Percentiles rank a stretch among this genome's conserved stretches.
These are phyloP conservation scores for Thalpophila matura DNA, from an alignment of 2,888 invertebrate genomes.

Conservation along the genomic window DNA sequence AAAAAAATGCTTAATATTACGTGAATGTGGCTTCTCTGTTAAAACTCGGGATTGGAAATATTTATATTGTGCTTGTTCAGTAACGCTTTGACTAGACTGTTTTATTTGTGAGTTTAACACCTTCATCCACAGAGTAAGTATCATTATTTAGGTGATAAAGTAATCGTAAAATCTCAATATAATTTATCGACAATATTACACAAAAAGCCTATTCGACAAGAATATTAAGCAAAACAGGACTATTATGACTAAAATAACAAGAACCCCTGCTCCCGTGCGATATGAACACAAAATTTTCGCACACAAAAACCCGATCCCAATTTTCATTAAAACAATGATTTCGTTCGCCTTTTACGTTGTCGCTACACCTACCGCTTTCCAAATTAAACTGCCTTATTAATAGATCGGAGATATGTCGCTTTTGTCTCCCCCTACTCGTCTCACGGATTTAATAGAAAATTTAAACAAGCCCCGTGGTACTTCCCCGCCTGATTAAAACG, in stretches of 20 bases:
- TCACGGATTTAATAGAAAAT: conserved; percentile 88
- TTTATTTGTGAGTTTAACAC: not conserved
- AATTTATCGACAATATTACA: not conserved
- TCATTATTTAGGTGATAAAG: too few relatives aligned
- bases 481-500: conserved; percentile 84
- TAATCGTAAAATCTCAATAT: not conserved
- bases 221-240: not conserved
- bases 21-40: not conserved
- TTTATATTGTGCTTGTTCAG: not conserved
- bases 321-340: conserved; percentile 57
- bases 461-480: conserved; percentile 81
- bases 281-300: conserved; percentile 29
- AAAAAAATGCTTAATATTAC: not conserved
- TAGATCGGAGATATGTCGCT: conserved; percentile 88
- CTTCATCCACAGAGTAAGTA: not conserved
- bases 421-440: conserved; percentile 82
- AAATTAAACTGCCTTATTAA: conserved; percentile 89
- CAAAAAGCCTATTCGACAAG: not conserved
- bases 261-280: conserved; percentile 32
- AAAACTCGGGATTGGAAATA: not conserved
- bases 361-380: conserved; percentile 69
- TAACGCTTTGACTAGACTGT: not conserved
- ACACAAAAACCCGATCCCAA: conserved; percentile 52
- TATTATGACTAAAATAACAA: conserved; percentile 9
- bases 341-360: conserved; percentile 59